Conservation (phyloP, 2,888 invertebrate genomes). For the Malacosoma neustria region DNA sequence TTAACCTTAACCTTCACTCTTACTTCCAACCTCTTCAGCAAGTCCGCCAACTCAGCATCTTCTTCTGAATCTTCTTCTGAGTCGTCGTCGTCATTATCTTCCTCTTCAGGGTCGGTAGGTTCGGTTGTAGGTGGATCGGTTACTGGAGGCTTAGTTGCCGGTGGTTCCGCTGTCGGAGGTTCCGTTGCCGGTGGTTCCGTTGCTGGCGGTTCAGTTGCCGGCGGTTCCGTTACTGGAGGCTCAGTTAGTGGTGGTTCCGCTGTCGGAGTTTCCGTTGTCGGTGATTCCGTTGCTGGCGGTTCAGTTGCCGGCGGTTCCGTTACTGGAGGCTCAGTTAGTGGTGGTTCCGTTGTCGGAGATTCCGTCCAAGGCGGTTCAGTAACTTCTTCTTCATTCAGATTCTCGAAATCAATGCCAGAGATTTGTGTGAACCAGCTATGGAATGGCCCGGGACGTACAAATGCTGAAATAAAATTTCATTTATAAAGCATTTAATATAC, state of each 20-base stretch:
- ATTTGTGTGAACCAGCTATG: slow-evolving; percentile 40
- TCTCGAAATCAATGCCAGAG: slow-evolving; percentile 50
- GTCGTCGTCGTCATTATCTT: slow-evolving; percentile 19
- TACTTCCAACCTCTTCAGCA: slow-evolving; percentile 49
- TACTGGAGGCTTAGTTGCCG: slow-evolving; percentile 11
- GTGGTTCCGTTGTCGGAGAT: slow-evolving; percentile 4
- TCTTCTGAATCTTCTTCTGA: slow-evolving; percentile 23
- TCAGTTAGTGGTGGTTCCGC: slow-evolving; percentile 7
- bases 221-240: slow-evolving; percentile 5
- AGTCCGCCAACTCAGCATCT: slow-evolving; percentile 34
- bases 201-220: slow-evolving; percentile 10
- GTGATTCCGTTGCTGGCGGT: slow-evolving; percentile 1
- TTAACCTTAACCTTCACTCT: slow-evolving; percentile 55
- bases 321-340: slow-evolving; percentile 5
- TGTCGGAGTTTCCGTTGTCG: slow-evolving; percentile 3
- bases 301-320: slow-evolving; percentile 5
- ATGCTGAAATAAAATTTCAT: slow-evolving; percentile 39
- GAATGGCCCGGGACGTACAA: slow-evolving; percentile 55
- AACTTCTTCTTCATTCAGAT: slow-evolving; percentile 29
- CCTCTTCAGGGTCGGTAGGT: slow-evolving; percentile 16
- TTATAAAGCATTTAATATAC: no score
- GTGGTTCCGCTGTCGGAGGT: slow-evolving; percentile 7
- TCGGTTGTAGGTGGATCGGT: slow-evolving; percentile 10
- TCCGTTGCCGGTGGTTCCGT: slow-evolving; percentile 12
- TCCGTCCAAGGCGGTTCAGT: slow-evolving; percentile 11